Percentiles rank a stretch among this genome's conserved stretches.
Evolutionary conservation across 2,888 invertebrate species (phyloP).

Genomic region (Bombylius discolor): DNA sequence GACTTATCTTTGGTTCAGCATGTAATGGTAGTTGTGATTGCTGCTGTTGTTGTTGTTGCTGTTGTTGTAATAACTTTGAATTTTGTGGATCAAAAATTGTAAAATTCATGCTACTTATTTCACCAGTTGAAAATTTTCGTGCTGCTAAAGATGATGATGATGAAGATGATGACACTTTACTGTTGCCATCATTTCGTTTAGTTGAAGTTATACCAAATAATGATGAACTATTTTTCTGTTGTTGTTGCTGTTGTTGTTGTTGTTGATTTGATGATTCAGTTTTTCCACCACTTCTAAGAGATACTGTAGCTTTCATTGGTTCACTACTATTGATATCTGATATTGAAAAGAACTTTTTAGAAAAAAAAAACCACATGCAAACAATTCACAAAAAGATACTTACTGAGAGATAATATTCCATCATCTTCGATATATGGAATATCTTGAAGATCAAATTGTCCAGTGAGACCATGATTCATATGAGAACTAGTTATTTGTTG

Average conservation of each 20-base stretch:
- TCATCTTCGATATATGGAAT: conserved; percentile 51
- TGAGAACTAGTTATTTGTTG: conserved; percentile 7
- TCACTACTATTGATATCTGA: background rate
- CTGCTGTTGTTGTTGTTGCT: background rate
- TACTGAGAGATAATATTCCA: background rate
- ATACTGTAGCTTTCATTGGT: conserved; percentile 17
- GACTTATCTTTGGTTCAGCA: conserved; percentile 11
- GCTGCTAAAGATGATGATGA: no score
- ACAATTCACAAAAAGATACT: background rate
- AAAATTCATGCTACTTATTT: no score
- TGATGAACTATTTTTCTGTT: no score
- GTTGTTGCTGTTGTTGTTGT: background rate
- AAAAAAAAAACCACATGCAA: no score
- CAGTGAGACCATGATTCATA: background rate
- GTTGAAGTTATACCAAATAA: no score
- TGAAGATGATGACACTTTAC: no score
- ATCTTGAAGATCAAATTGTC: conserved; percentile 42
- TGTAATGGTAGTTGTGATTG: background rate
- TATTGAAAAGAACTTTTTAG: no score
- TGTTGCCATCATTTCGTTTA: no score
- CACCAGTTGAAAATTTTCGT: no score
- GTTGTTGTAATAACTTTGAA: no score
- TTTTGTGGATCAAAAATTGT: no score
- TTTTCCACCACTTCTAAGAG: conserved; percentile 11
- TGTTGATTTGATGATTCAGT: background rate